A percentile compares a stretch with the other conserved stretches of the same genome.
phyloP scores from a whole-genome alignment of 2,113 vertebrate species.

The Callorhinus ursinus region DNA sequence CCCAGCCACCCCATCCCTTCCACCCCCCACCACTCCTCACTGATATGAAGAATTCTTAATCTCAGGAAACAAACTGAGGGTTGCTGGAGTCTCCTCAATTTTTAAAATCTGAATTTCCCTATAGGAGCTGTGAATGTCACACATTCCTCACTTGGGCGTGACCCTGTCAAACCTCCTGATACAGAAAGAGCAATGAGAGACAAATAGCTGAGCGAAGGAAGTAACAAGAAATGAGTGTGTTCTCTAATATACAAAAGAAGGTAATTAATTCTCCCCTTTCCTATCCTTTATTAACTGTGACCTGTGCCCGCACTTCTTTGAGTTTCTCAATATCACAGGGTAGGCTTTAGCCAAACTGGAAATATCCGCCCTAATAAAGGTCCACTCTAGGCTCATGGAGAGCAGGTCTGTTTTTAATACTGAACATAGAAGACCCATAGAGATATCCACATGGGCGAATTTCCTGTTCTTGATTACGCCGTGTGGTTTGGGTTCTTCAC shows the following conservation, averaged over 20 bases:
- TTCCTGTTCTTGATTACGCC: slow-evolving; percentile 72
- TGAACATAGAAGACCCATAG: slow-evolving; percentile 41
- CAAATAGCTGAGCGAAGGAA: slow-evolving; percentile 89
- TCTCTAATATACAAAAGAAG: slow-evolving; percentile 85
- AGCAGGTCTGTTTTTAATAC: slow-evolving; percentile 51
- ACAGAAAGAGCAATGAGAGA: slow-evolving; percentile 88
- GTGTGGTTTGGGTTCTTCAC: slow-evolving; percentile 47
- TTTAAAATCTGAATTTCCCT: slow-evolving; percentile 57
- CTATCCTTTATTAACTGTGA: slow-evolving; percentile 42
- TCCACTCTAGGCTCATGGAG: neutral
- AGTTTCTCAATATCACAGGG: slow-evolving; percentile 24
- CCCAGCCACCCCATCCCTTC: no score
- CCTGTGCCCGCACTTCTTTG: slow-evolving; percentile 7
- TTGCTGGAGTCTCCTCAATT: neutral
- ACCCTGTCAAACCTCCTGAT: slow-evolving; percentile 87
- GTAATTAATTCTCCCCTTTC: slow-evolving; percentile 77
- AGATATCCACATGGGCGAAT: slow-evolving; percentile 8
- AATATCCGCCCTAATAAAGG: slow-evolving; percentile 61
- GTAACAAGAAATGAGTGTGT: slow-evolving; percentile 83
- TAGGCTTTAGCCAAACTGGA: slow-evolving; percentile 44
- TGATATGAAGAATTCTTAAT: no score
- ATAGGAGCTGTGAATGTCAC: slow-evolving; percentile 88
- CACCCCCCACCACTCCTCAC: no score
- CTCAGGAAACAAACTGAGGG: no score
- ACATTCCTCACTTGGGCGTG: slow-evolving; percentile 89